These are phyloP conservation scores for Pyrgilauda ruficollis DNA, from an alignment of 2,113 vertebrate genomes.

Conservation along the genomic window DNA sequence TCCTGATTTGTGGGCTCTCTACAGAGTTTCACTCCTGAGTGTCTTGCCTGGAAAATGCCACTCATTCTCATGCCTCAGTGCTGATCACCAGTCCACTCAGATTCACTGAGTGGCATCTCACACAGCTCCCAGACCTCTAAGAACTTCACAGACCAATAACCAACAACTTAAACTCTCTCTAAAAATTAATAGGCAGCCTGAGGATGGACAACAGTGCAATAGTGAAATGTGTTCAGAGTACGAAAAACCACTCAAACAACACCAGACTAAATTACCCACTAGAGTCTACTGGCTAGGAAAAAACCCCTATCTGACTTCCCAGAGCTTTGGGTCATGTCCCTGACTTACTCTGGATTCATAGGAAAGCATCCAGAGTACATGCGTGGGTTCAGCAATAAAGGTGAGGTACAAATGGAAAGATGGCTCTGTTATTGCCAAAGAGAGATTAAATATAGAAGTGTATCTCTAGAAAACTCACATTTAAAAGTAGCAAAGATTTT, in stretches of 20 bases:
- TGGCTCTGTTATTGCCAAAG: background rate
- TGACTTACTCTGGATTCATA: background rate
- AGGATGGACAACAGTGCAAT: background rate
- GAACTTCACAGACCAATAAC: background rate
- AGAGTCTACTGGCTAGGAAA: background rate
- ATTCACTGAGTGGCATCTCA: background rate
- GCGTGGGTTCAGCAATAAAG: background rate
- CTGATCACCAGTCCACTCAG: background rate
- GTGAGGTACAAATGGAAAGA: background rate
- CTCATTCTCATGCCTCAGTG: background rate
- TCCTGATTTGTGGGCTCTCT: background rate
- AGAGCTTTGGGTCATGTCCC: background rate
- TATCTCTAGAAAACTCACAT: background rate
- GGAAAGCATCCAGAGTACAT: background rate
- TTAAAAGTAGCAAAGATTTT: background rate
- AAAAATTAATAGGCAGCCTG: background rate
- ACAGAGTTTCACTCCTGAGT: background rate
- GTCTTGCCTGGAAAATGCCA: background rate
- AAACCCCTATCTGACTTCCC: background rate
- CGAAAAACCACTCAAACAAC: background rate
- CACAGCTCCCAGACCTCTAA: background rate
- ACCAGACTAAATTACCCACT: background rate
- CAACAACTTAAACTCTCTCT: background rate
- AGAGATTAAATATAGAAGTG: background rate
- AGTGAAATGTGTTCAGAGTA: background rate